Evolutionary conservation across 2,113 vertebrate genomes (phyloP), one percentile per base, ranked within the genome.

Genomic region (Recurvirostra avosetta): DNA sequence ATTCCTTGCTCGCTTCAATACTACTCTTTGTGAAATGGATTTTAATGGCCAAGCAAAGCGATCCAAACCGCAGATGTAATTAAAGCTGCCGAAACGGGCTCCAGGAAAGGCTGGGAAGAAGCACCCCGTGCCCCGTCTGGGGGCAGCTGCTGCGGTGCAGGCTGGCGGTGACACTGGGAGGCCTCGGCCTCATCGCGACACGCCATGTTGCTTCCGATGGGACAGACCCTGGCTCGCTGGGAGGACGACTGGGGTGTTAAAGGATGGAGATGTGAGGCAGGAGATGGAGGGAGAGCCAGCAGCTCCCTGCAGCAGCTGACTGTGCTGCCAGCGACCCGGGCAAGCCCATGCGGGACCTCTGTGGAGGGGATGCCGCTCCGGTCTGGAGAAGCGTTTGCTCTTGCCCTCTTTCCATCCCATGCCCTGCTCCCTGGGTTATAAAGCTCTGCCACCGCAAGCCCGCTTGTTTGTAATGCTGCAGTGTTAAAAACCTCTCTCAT

Each of bases 11-110:
- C 1, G 8, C 81, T 97, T 97, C 96, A 96, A 88, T 95, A 71
- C 80, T 87, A 30, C 77, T 86, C 74, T n/a, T 95, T 96, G 94
- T 96, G 91, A 92, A 97, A 97, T 92, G 91, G 93, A 79, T 97
- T 97, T 95, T 96, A 95, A 95, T 92, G 80, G 94, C 82, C 73
- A 84, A 56, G 82, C 83, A 61, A 96, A 96, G 85, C 5, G 17
- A 96, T 92, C 76, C 92, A 97, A 97, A 94, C 96, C 94, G 2
- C 96, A 95, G 90, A 70, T 27, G 84, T 52, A 96, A 96, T 96
- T 95, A 95, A 92, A 95, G 88, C 21, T 9, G 56, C 88, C 26
- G 76, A 88, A 97, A 65, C 63, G 8, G 90, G 82, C 88, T 96
- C 91, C 52, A 10, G 8, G 6, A 68, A 81, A 85, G 34, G 77